These are phyloP conservation scores for Zaprionus inermis DNA, from an alignment of 1,140 invertebrate genomes.

Conservation along the genomic window DNA sequence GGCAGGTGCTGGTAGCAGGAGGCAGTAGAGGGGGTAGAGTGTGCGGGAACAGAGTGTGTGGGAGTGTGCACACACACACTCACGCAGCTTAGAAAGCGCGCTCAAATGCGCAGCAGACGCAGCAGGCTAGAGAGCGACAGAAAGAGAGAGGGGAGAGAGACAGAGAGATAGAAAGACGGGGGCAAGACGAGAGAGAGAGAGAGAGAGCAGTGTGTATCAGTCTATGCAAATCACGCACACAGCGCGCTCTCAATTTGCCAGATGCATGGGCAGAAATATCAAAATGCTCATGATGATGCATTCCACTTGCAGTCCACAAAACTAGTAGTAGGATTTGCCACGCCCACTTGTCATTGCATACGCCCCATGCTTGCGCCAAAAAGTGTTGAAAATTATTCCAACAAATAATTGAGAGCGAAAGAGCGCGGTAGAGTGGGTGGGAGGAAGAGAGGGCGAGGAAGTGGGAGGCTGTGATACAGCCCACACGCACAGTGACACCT, in stretches of 20 bases:
- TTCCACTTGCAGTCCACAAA: conserved; percentile 7
- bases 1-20: not conserved
- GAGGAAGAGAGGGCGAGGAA: not conserved
- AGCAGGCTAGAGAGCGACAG: not conserved
- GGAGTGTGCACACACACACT: not conserved
- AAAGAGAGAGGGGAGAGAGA: not conserved
- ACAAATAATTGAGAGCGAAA: conserved; percentile 24
- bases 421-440: not conserved
- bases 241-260: conserved; percentile 43
- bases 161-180: not conserved
- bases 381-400: conserved; percentile 51
- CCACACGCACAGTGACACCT: conserved; percentile 34
- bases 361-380: not conserved
- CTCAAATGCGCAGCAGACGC: conserved; percentile 34
- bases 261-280: conserved; percentile 44
- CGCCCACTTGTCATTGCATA: not conserved
- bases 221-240: conserved; percentile 53
- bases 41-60: not conserved
- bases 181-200: too few species aligned
- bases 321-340: not conserved
- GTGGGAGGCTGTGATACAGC: not conserved
- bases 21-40: not conserved
- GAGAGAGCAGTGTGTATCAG: not conserved
- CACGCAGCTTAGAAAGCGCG: conserved; percentile 45
- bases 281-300: conserved; percentile 34